These are phyloP conservation scores for Siphamia tubifer DNA, from an alignment of 2,113 vertebrate genomes.

Conservation along the genomic window DNA sequence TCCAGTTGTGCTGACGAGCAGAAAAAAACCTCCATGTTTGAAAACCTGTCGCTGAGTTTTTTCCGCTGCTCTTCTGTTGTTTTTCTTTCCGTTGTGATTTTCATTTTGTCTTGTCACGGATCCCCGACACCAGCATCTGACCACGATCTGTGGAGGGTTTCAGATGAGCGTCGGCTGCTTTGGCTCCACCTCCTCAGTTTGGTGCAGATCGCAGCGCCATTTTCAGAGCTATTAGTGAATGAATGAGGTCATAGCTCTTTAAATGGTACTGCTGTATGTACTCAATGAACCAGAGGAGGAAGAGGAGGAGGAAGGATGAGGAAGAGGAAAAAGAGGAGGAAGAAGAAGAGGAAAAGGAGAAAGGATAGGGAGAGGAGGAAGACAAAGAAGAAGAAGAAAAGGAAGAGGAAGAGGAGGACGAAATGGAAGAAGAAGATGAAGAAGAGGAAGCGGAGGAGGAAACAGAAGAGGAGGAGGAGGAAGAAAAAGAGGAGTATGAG, in stretches of 20 bases:
- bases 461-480: too few species aligned
- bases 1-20: slow-evolving; percentile 17
- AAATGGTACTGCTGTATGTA: slow-evolving; percentile 93
- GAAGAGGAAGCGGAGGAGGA: too few species aligned
- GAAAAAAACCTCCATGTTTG: slow-evolving; percentile 20
- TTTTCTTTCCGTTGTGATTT: slow-evolving; percentile 15
- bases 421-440: too few species aligned
- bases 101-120: background rate
- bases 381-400: too few species aligned
- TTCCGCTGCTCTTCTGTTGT: slow-evolving; percentile 4
- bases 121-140: background rate
- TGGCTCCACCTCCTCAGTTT: background rate
- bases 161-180: too few species aligned
- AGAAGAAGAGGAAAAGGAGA: too few species aligned
- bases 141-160: too few species aligned
- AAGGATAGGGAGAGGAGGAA: too few species aligned
- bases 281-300: slow-evolving; percentile 76
- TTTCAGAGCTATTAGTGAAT: slow-evolving; percentile 91
- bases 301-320: too few species aligned
- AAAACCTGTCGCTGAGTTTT: slow-evolving; percentile 16
- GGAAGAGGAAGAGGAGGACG: too few species aligned
- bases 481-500: too few species aligned
- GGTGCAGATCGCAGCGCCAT: slow-evolving; percentile 91
- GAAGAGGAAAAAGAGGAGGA: too few species aligned
- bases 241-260: slow-evolving; percentile 91